Base-by-base conservation (phyloP, 2,888 invertebrate genomes). In the Rhaphigaster nebulosa region DNA sequence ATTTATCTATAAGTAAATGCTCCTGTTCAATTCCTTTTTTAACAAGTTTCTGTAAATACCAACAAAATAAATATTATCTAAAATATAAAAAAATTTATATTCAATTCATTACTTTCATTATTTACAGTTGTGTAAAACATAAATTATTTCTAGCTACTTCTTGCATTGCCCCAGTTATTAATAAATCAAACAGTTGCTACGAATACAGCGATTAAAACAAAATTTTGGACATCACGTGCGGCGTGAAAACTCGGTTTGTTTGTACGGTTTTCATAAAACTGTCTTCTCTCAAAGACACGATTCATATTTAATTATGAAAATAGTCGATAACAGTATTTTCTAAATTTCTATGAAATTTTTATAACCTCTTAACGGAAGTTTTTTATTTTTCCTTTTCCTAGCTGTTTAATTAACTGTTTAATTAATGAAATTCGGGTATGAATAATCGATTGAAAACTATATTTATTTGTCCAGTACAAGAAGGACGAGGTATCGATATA, bases 321-420 rank as follows among this genome's bases (percentile, higher is more conserved):
- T 15, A 20, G 29, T 23, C 70, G 70, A 76, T 76, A 29, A 18
- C 34, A 15, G 4, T 1, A 76, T 20, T 76, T 38, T 76, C 20
- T 76, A 38, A 76, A 65, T 65, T 65, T 65, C 65, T 76, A 76
- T 76, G 70, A 38, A 76, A 13, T 38, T 76, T 38, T 76, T 10
- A 76, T 29, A 60, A 60, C 23, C 70, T 29, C 6, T 76, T 20
- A 76, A 15, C 70, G 4, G 6, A 76, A 38, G 34, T 38, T 20
- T 45, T 45, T 8, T 45, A 8, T 45, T 45, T 45, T 15, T 38
- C 26, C 10, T 76, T 38, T 76, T 15, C 34, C 5, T 70, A 70
- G 18, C 20, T 18, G 15, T 13, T 29, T 18, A 18, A 18, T 18
- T 8, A 23, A 8, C 0, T 18, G 20, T 20, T 34, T 76, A 76